phyloP scores from a whole-genome alignment of 2,113 vertebrate genomes.

The Emydura subglobosa region DNA sequence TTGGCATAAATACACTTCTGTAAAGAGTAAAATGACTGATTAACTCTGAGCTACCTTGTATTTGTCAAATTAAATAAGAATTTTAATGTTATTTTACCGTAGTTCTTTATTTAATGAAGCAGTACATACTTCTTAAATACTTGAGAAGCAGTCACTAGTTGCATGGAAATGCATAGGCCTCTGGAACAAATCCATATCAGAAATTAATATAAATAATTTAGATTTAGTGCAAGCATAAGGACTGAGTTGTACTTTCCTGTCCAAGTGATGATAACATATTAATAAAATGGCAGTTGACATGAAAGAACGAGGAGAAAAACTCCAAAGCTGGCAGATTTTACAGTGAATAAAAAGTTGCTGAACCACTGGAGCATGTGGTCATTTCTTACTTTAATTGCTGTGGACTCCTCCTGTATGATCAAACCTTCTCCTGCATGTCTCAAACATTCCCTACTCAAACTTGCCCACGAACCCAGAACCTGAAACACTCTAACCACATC shows the following conservation, averaged over 20 bases:
- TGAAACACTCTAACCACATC: background rate
- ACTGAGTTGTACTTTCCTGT: background rate
- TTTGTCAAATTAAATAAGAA: background rate
- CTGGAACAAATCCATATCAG: background rate
- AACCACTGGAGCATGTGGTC: background rate
- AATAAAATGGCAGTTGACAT: background rate
- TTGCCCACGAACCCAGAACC: accelerated
- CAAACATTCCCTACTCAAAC: background rate
- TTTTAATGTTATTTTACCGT: background rate
- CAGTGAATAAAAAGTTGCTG: background rate
- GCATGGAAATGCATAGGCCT: background rate
- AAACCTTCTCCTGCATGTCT: accelerated
- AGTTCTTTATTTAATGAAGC: background rate
- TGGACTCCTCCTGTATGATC: background rate
- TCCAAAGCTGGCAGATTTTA: background rate
- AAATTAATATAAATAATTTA: background rate
- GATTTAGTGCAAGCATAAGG: background rate
- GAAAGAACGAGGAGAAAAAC: background rate
- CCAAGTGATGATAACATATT: background rate
- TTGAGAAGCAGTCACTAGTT: background rate
- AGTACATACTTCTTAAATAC: background rate
- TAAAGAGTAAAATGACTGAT: background rate
- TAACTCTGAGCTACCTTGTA: background rate
- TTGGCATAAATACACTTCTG: background rate
- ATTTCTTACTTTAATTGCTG: background rate